Percentiles rank a stretch among this genome's conserved stretches.
Conservation (phyloP, 2,113 vertebrate genomes). For the Oceanodroma tethys region DNA sequence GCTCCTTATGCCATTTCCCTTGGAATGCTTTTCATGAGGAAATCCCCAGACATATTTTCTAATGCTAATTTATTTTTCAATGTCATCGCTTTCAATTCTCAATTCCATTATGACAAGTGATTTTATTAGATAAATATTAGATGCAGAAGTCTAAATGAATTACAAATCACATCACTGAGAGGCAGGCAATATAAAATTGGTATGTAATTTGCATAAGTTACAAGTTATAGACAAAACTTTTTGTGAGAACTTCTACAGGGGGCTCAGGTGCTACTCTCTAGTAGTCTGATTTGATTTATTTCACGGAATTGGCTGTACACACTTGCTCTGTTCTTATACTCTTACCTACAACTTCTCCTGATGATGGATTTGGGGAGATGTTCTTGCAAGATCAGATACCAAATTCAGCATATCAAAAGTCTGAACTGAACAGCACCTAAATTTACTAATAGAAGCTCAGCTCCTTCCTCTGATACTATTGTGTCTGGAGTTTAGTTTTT, state of each 20-base stretch:
- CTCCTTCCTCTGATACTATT: not conserved
- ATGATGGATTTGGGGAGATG: not conserved
- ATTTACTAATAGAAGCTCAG: not conserved
- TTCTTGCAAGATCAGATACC: not conserved
- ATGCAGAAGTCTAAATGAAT: conserved; percentile 37
- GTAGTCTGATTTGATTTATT: not conserved
- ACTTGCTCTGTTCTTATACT: not conserved
- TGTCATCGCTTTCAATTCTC: conserved; percentile 48
- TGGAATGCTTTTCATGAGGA: conserved; percentile 19
- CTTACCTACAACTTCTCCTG: not conserved
- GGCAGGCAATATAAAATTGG: not conserved
- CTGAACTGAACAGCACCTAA: not conserved
- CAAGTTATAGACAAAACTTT: not conserved
- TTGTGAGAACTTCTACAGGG: accelerated
- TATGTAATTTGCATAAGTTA: not conserved
- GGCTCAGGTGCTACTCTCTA: not conserved
- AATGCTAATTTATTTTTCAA: conserved; percentile 14
- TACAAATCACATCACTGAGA: conserved; percentile 25
- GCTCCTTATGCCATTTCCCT: conserved; percentile 14
- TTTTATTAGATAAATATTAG: conserved; percentile 54
- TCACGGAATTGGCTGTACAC: not conserved
- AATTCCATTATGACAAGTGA: conserved; percentile 41
- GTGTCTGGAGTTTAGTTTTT: not conserved
- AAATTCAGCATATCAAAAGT: not conserved
- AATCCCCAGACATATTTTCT: conserved; percentile 41